Base-by-base conservation (phyloP, 1,140 invertebrate genomes). In the Arion vulgaris region DNA sequence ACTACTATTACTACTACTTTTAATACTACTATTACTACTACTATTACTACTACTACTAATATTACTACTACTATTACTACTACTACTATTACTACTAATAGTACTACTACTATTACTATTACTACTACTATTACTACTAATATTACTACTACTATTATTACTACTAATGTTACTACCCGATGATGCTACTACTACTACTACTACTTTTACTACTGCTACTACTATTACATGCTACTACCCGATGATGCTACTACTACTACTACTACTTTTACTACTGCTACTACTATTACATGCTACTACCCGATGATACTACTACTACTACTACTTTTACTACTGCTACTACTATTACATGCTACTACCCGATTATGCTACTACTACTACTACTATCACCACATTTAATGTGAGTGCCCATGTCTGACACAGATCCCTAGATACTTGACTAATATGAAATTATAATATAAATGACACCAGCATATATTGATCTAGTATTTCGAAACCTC, bases 1-100 rank as follows among this genome's bases (percentile, higher is more conserved):
- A 39, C 38, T 71, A 39, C 38, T 71, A 39, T 23, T 71, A 39
- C 38, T 71, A 39, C 68, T 71, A 39, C 68, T 71, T 13, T 28
- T 71, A 39, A 11, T 71, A 39, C 68, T 71, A 39, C 68, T 71
- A 39, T 23, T 71, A 39, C 68, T 71, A 39, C 68, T 71, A 39
- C 68, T 71, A 39, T 28, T 71, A 39, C 68, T 71, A 39, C 68
- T 71, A 39, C 68, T 71, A 39, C 68, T 71, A 39, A 11, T 71
- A 39, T 28, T 71, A 39, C 68, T 71, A 39, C 68, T 71, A 39
- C 68, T 71, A 39, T 28, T 71, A 39, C 68, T 71, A 39, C 68
- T 71, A 39, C 38, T 71, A 23, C 38, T 71, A 39, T 23, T 71
- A 39, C 38, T 36, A 39, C 19, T 71, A 39, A 9, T 71, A 28